Base-by-base conservation (phyloP, 2,888 invertebrate genomes). In the Teleiodes luculella region DNA sequence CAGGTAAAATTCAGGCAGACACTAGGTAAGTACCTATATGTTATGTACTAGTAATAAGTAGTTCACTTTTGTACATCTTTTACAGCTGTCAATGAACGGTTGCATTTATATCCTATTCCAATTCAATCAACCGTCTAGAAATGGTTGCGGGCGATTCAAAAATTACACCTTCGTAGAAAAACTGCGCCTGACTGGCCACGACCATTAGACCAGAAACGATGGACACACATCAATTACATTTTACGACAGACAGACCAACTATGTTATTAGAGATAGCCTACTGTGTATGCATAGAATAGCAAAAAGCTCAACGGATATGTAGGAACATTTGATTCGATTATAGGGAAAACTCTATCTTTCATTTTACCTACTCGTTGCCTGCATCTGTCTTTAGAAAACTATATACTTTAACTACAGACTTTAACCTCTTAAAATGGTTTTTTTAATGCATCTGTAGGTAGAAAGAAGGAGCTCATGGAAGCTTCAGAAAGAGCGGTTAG, bases 161-260 rank as follows among this genome's bases (percentile, higher is more conserved):
- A 55, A 60, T 62, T 63, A 59, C 60, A 61, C 59, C 61, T 56
- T 47, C 55, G 57, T 52, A 53, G 60, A 72, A 64, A 73, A 76
- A 63, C 67, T 61, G 7, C 16, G 49, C n/a, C 10, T 11, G 30
- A 3, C 35, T 58, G 57, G 59, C 48, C 66, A 67, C 63, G 67
- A 67, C 67, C 77, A 78, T 64, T 78, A 77, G 84, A 84, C 80
- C 83, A 72, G 83, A 79, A 76, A 76, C 68, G 78, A 74, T 69
- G 62, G 72, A 70, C 63, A 64, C 61, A 60, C 76, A 78, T 77
- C 74, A 68, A 80, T 82, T 78, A 79, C 70, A 68, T 74, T 68
- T 69, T 57, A 58, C 56, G 60, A 58, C 57, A 60, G 66, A 76
- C 76, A 72, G 72, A 70, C 70, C 66, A 60, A 70, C 73, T 78